phyloP scores from a whole-genome alignment of 1,140 invertebrate species.

The Propsilocerus akamusi region DNA sequence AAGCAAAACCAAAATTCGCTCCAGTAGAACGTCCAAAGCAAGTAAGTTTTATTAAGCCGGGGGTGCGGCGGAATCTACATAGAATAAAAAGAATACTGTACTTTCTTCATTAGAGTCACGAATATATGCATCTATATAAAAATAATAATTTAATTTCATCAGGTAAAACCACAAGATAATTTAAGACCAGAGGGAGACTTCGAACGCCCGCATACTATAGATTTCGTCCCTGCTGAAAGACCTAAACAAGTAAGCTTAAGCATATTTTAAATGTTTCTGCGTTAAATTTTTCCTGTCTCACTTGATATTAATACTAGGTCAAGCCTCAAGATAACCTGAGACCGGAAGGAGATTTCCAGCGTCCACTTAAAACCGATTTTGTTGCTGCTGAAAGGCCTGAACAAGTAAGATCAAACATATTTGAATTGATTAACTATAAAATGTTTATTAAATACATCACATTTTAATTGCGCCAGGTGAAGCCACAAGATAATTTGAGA shows the following conservation, averaged over 20 bases:
- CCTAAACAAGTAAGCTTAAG: slow-evolving; percentile 23
- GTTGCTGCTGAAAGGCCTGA: slow-evolving; percentile 21
- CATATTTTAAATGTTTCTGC: slow-evolving; percentile 28
- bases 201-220: slow-evolving; percentile 27
- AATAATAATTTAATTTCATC: no score
- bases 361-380: slow-evolving; percentile 30
- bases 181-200: slow-evolving; percentile 37
- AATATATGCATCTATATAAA: no score
- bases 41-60: no score
- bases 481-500: slow-evolving; percentile 32
- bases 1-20: slow-evolving; percentile 19
- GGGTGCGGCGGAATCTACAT: no score
- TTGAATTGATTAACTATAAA: no score
- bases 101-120: no score
- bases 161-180: slow-evolving; percentile 33
- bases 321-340: slow-evolving; percentile 16
- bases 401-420: slow-evolving; percentile 17
- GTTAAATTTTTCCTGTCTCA: slow-evolving; percentile 27
- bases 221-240: slow-evolving; percentile 21
- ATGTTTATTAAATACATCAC: slow-evolving; percentile 10
- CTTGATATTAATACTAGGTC: slow-evolving; percentile 16
- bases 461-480: no score
- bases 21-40: slow-evolving; percentile 26
- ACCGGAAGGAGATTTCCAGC: slow-evolving; percentile 44
- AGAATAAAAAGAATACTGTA: no score